Evolutionary conservation across 2,113 vertebrate genomes (phyloP), one percentile per base, ranked within the genome.

Genomic region (Corythornis madagascariensis): DNA sequence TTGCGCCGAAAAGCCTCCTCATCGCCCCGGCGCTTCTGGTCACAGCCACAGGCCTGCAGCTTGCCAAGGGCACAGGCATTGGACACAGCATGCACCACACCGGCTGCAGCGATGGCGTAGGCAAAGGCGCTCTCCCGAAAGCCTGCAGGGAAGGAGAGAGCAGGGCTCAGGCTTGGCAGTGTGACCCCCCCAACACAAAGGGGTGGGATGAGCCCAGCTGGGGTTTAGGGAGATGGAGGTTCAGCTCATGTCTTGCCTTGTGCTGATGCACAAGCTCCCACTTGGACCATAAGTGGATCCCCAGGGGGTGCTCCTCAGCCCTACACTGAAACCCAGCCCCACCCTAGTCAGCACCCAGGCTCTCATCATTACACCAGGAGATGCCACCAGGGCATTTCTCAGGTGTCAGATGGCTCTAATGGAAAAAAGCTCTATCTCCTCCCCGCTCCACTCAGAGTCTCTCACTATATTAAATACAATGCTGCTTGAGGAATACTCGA

Each of bases 31-130:
- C 99, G 97, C 90, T 99, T 98, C 43, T 98, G 98, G 9, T 99
- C 99, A 0, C 99, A 99, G 95, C 99, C 97, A 0, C 99, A 99
- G 0, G 99, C 98, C 94, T 98, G 98, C 95, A 99, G 98, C 95
- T 99, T 99, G 61, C 99, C 99, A 29, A 99, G 98, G 81, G 99
- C 98, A 5, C 99, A 99, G 20, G 99, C 99, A 0, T 99, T 99
- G 93, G 99, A 99, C 59, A 99, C 99, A 0, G 99, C 99, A 0
- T 99, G 99, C 63, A 99, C 98, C 94, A 99, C 99, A 0, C 99
- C 99, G 0, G 99, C 99, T 0, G 99, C 99, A 0, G 99, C 99
- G 1, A 99, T 99, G 75, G 99, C 99, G 0, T 99, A 99, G 2
- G 99, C 99, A 3, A 99, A 99, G 70, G 99, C 99, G 5, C 99